Conservation (phyloP, 2,888 invertebrate genomes). For the Cylindroiulus punctatus region DNA sequence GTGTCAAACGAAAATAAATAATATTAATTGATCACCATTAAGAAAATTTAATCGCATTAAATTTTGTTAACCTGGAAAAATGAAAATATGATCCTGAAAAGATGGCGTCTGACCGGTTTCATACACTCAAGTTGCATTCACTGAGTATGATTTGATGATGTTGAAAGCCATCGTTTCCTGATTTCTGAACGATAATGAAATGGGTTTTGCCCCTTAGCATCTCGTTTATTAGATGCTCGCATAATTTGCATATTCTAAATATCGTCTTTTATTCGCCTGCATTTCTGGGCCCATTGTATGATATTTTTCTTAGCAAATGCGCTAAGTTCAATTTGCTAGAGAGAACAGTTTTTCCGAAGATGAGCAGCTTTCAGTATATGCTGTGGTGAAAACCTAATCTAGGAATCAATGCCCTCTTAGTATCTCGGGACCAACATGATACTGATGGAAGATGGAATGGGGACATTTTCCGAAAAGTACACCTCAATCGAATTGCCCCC, state of each 20-base stretch:
- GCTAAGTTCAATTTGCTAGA: not conserved
- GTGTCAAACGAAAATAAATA: no score
- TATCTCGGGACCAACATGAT: not conserved
- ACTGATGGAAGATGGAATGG: not conserved
- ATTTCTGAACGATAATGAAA: not conserved
- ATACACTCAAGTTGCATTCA: no score
- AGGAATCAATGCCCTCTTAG: not conserved
- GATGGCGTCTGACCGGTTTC: no score
- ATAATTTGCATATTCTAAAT: not conserved
- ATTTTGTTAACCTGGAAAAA: no score
- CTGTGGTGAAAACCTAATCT: not conserved
- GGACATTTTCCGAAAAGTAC: not conserved
- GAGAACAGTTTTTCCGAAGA: not conserved
- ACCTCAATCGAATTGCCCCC: not conserved
- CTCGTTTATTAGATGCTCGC: not conserved
- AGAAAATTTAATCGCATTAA: no score
- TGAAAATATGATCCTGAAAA: no score
- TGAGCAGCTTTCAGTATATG: not conserved
- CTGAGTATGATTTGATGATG: not conserved
- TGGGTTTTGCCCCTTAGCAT: not conserved
- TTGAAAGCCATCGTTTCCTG: not conserved
- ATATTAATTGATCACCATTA: no score
- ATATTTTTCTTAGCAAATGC: not conserved
- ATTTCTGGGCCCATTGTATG: not conserved
- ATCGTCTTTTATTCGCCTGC: not conserved